Evolutionary conservation across 2,113 vertebrate species (phyloP).

Genomic region (Entomyzon cyanotis): DNA sequence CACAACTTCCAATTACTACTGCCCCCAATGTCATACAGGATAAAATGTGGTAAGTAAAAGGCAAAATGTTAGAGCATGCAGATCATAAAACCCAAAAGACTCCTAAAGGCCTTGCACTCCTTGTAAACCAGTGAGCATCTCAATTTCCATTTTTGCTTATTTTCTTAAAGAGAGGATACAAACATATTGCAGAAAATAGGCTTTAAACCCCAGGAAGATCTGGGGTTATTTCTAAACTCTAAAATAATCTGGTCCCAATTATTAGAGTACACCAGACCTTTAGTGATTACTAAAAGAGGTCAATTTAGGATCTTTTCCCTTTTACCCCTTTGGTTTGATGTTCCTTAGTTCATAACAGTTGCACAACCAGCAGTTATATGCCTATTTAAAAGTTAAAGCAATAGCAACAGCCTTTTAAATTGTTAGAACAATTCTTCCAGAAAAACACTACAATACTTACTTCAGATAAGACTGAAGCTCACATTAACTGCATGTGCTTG

Average conservation of each 20-base stretch:
- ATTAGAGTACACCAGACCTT: neutral
- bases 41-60: neutral
- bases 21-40: neutral
- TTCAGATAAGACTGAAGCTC: constrained; percentile 55
- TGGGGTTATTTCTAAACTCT: neutral
- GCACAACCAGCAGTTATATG: neutral
- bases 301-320: neutral
- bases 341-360: neutral
- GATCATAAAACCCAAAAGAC: neutral
- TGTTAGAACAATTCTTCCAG: constrained; percentile 22
- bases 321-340: neutral
- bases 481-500: constrained; percentile 41
- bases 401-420: constrained; percentile 18
- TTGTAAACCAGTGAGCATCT: neutral
- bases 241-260: neutral
- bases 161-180: neutral
- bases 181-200: neutral
- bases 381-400: neutral
- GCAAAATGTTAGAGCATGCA: neutral
- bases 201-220: neutral
- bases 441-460: constrained; percentile 38
- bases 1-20: neutral
- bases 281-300: neutral
- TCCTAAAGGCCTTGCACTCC: neutral
- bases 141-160: neutral